Conservation (phyloP, 2,888 invertebrate genomes). For the Melieria omissa region DNA sequence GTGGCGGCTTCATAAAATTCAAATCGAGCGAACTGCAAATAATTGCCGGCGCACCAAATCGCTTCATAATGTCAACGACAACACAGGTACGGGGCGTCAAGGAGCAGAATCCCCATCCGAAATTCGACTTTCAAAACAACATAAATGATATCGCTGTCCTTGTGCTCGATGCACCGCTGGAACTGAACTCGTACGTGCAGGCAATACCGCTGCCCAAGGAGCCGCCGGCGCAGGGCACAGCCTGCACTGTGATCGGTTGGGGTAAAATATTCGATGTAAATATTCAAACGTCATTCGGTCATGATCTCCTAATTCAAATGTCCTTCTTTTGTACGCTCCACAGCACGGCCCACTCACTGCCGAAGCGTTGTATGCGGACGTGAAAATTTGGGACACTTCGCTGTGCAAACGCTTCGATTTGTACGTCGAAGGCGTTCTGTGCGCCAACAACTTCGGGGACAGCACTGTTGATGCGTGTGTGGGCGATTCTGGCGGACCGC, state of each 20-base stretch:
- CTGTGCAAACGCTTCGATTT: no score
- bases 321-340: neutral
- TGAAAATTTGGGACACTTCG: slow-evolving; percentile 33
- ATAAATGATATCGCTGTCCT: neutral
- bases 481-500: slow-evolving; percentile 54
- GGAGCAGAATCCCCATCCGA: neutral
- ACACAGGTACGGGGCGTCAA: slow-evolving; percentile 28
- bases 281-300: neutral
- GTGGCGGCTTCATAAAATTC: no score
- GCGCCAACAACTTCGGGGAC: no score
- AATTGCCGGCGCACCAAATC: slow-evolving; percentile 35
- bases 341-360: slow-evolving; percentile 24
- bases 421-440: no score
- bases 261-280: slow-evolving; percentile 50
- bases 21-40: slow-evolving; percentile 5
- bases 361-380: slow-evolving; percentile 47
- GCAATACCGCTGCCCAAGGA: slow-evolving; percentile 15
- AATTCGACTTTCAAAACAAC: neutral
- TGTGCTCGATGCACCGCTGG: neutral
- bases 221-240: slow-evolving; percentile 1
- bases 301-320: neutral
- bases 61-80: neutral
- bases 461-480: slow-evolving; percentile 46
- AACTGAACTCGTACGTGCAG: neutral
- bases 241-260: slow-evolving; percentile 52